These are phyloP conservation scores for Brachyptera risi DNA, from an alignment of 2,888 invertebrate species.

Conservation along the genomic window DNA sequence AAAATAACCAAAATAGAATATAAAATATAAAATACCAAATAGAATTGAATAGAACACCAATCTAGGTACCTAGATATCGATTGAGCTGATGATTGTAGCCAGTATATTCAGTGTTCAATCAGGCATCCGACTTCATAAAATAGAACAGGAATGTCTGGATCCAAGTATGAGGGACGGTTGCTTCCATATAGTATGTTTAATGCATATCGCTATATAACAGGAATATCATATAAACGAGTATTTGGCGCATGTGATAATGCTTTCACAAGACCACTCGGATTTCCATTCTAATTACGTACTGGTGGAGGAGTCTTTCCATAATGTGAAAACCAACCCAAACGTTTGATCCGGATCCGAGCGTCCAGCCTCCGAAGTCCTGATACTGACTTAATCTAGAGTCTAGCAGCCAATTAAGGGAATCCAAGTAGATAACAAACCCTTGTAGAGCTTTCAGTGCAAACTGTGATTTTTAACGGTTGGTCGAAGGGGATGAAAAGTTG, in stretches of 20 bases:
- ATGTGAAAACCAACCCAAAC: not conserved
- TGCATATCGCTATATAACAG: too few relatives aligned
- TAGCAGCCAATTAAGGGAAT: slow-evolving; percentile 23
- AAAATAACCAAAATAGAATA: too few relatives aligned
- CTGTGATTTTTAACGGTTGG: not conserved
- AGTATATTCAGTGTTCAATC: too few relatives aligned
- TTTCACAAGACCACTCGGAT: slow-evolving; percentile 4
- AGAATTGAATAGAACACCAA: too few relatives aligned
- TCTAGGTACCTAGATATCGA: too few relatives aligned
- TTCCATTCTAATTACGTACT: slow-evolving; percentile 25
- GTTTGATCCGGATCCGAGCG: slow-evolving; percentile 13
- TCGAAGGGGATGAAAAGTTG: not conserved
- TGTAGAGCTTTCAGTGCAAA: not conserved
- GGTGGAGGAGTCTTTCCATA: slow-evolving; percentile 5
- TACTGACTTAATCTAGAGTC: slow-evolving; percentile 23
- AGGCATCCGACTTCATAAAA: too few relatives aligned
- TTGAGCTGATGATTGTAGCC: too few relatives aligned
- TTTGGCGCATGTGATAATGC: not conserved
- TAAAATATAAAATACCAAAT: too few relatives aligned
- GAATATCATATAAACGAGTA: not conserved
- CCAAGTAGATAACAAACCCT: not conserved
- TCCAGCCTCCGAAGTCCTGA: slow-evolving; percentile 10
- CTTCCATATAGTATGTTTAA: too few relatives aligned
- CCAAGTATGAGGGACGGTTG: too few relatives aligned
- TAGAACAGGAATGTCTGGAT: too few relatives aligned